Conservation (phyloP, 2,113 vertebrate species). For the Erpornis zantholeuca region DNA sequence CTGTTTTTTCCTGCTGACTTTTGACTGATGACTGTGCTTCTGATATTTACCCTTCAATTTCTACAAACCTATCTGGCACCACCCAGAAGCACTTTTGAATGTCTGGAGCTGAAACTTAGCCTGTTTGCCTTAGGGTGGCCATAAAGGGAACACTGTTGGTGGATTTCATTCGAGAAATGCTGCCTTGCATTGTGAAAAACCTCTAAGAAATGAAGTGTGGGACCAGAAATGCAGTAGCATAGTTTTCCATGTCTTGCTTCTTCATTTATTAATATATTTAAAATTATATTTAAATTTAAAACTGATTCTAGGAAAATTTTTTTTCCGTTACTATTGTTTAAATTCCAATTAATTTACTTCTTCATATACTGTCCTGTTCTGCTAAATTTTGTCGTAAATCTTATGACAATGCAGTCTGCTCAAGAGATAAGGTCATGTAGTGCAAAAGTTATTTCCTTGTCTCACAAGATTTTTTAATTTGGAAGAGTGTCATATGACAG, state of each 20-base stretch:
- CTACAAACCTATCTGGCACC: neutral
- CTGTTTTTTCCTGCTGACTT: neutral
- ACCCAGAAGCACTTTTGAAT: neutral
- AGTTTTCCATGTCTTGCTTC: neutral
- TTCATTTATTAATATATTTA: neutral
- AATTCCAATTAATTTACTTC: neutral
- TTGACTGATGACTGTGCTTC: neutral
- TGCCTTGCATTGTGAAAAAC: neutral
- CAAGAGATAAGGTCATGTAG: neutral
- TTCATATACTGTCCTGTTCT: neutral
- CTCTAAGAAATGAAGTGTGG: neutral
- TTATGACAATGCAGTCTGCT: neutral
- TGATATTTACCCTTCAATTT: neutral
- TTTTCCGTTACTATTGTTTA: neutral
- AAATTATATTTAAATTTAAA: neutral
- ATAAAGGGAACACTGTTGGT: neutral
- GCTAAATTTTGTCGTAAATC: neutral
- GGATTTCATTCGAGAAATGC: neutral
- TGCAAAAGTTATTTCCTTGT: constrained; percentile 10
- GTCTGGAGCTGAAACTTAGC: neutral
- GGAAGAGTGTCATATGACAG: neutral
- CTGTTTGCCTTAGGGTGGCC: neutral
- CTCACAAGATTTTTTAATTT: neutral
- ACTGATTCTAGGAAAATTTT: neutral
- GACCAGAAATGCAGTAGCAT: neutral